phyloP scores from a whole-genome alignment of 2,888 invertebrate genomes.

The Trissolcus japonicus region DNA sequence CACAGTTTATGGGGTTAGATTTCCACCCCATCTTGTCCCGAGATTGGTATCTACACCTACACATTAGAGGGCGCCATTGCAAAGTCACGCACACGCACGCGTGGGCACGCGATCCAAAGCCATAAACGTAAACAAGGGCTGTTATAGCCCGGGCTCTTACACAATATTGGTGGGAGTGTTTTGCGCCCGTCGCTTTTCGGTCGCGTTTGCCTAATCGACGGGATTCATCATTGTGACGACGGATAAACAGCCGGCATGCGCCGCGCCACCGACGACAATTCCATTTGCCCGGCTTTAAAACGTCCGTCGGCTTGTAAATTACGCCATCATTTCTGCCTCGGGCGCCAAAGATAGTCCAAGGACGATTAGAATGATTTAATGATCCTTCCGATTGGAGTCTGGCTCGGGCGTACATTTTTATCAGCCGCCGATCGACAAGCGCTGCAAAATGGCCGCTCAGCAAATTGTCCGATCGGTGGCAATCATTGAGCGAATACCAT shows the following conservation, averaged over 20 bases:
- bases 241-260: conserved; percentile 46
- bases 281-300: conserved; percentile 44
- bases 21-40: conserved; percentile 67
- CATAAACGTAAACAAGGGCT: conserved; percentile 75
- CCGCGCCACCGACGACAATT: conserved; percentile 44
- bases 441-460: not conserved
- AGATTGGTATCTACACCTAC: conserved; percentile 71
- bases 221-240: conserved; percentile 48
- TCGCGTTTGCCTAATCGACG: conserved; percentile 52
- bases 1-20: conserved; percentile 70
- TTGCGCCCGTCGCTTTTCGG: conserved; percentile 65
- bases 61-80: conserved; percentile 21
- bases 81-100: conserved; percentile 40
- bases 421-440: no score
- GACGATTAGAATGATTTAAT: conserved; percentile 39
- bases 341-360: conserved; percentile 20
- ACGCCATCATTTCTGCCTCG: conserved; percentile 28
- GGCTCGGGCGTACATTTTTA: no score
- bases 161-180: conserved; percentile 71
- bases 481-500: no score
- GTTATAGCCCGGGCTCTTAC: conserved; percentile 70
- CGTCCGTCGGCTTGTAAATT: conserved; percentile 32
- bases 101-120: conserved; percentile 69
- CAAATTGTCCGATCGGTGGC: conserved; percentile 8
- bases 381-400: conserved; percentile 14